phyloP scores from a whole-genome alignment of 2,113 vertebrate species.

The Cryptoleucopteryx plumbea region DNA sequence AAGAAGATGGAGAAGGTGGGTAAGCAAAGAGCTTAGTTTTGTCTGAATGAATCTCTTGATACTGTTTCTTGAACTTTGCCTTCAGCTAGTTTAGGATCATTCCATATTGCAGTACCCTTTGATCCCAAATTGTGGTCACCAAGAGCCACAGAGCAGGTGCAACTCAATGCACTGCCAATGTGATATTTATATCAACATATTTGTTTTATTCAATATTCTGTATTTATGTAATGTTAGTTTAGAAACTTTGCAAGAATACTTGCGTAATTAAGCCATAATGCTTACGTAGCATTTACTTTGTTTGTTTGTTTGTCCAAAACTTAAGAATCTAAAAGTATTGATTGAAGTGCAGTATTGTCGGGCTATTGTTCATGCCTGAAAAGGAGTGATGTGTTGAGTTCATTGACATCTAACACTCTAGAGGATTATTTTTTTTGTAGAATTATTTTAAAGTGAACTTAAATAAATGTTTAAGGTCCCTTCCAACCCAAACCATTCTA shows the following conservation, averaged over 20 bases:
- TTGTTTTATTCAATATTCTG: not conserved
- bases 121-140: not conserved
- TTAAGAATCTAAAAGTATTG: not conserved
- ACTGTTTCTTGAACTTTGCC: not conserved
- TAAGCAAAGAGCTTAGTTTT: not conserved
- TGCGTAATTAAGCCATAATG: not conserved
- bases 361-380: not conserved
- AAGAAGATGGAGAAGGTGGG: slow-evolving; percentile 67
- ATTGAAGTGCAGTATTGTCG: not conserved
- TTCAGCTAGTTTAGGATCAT: not conserved
- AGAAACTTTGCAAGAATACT: not conserved
- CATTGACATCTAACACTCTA: not conserved
- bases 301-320: not conserved
- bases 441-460: not conserved
- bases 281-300: not conserved
- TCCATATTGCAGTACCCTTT: not conserved
- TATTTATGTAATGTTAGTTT: not conserved
- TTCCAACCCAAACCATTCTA: not conserved
- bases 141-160: not conserved
- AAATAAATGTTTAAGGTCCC: not conserved
- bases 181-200: not conserved
- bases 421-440: not conserved
- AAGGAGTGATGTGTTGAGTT: not conserved
- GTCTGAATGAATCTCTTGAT: not conserved
- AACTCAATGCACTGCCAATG: not conserved